Base-by-base conservation (phyloP, 23 tunicate genomes). In the Halocynthia aurantium region DNA sequence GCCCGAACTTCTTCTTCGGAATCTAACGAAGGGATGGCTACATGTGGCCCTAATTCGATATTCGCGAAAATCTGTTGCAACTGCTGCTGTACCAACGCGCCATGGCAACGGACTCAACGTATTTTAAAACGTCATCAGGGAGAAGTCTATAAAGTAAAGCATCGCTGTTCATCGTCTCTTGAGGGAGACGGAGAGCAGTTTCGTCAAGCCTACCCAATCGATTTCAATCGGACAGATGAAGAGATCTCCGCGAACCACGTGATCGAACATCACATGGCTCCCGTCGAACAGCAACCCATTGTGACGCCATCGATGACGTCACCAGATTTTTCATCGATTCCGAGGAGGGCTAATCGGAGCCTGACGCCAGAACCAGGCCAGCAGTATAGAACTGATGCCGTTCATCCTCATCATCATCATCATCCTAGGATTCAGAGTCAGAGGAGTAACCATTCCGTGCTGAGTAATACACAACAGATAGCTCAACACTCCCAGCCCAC, bases 21-120 rank as follows among this genome's bases (percentile, higher is more conserved):
- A 8, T 7, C 56, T 5, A 22, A 53, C 31, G 78, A 74, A 52
- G 44, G 11, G 8, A 49, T 44, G 44, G 19, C 66, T n/a, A 22
- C 21, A 22, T 74, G 78, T 54, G 78, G 78, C 8, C 78, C 78
- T 8, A 52, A 74, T 18, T 74, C 78, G 55, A 74, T 74, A 10
- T 74, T 74, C 6, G 78, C 62, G 0, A 75, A 74, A 6, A 82
- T 68, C 5, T 87, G 82, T 22, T 87, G 93, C 62, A 83, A 85
- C 20, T 87, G 93, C 51, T 87, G 93, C 62, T 87, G 93, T 55
- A 82, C 57, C 58, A 87, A 87, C 75, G 86, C 93, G 40, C 86
- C 86, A 52, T 82, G 93, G 86, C 93, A 87, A 72, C 93, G 93
- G 56, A 74, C 78, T 55, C 44, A 31, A 31, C 61, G 65, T 8